Base-by-base conservation (phyloP, 1,140 invertebrate genomes). In the Euglossa dilemma region DNA sequence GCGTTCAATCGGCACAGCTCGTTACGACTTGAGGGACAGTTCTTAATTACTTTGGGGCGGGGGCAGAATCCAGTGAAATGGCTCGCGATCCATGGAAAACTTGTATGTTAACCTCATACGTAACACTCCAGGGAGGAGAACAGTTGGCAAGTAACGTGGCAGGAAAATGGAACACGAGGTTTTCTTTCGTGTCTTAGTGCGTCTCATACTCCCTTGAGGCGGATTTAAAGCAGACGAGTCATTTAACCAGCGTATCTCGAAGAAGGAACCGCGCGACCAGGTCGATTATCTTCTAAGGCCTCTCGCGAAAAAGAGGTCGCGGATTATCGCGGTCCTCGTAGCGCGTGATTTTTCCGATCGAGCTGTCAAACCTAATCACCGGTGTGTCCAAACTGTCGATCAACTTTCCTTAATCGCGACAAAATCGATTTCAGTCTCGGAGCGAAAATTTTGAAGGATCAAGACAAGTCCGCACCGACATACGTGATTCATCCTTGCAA, bases 401-500 rank as follows among this genome's bases (percentile, higher is more conserved):
- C 4, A 8, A 85, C 88, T 87, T 84, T 89, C 87, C 89, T 92
- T 91, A 85, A 90, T 83, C 16, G 0, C 16, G 1, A 16, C 16
- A 73, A 84, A 69, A 66, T 83, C 80, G 28, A 63, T 69, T 59
- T 12, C 76, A 93, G 93, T 66, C 90, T 93, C 1, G 93, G 92
- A 4, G 92, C 91, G 11, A 75, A 64, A 50, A 47, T 92, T 6
- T 82, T 93, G 16, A 72, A 78, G 11, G 79, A 88, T 11, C 5
- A 59, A 6, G 86, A 92, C n/a, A 57, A 76, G 54, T 83, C 71
- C 25, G 90, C 84, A 2, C 85, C 88, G 1, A 92, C 90, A 9
- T 91, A 94, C 50, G 87, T 94, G 59, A 85, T 94, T 72, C 93
- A 94, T 43, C 75, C 88, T 20, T 67, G 69, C 80, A n/a, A 67